Base-by-base conservation (phyloP, 2,888 invertebrate genomes). In the Melanotus villosus region DNA sequence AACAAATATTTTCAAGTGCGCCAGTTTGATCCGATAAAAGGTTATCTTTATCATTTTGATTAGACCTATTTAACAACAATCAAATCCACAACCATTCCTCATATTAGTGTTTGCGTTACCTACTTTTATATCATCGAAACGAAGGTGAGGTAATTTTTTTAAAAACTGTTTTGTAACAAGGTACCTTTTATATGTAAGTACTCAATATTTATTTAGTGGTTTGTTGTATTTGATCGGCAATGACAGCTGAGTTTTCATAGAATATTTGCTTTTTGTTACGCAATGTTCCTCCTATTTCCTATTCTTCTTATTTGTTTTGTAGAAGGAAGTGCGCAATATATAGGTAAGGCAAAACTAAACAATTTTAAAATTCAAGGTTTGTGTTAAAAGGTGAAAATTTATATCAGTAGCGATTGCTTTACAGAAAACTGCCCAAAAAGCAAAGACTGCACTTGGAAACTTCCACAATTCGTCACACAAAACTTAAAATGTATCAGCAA, bases 401-500 rank as follows among this genome's bases (percentile, higher is more conserved):
- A n/a, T n/a, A n/a, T n/a, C n/a, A n/a, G n/a, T n/a, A n/a, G n/a
- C n/a, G n/a, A n/a, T n/a, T n/a, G n/a, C n/a, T n/a, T n/a, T n/a
- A n/a, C n/a, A n/a, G n/a, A n/a, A n/a, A n/a, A n/a, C n/a, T 59
- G 59, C 23, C 59, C 59, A 23, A 41, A 16, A 16, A 23, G n/a
- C 9, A 19, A 5, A 21, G 1, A 19, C 7, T 59, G 59, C 19
- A 36, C 18, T n/a, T 10, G 18, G 10, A 54, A 26, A 5, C 32
- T 43, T 43, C 56, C 32, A 9, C 30, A 16, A 7, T 9, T 21
- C 9, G 21, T 9, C 12, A 64, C 43, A 4, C 1, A 26, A 41
- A 23, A 32, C 16, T 21, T 59, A 5, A 34, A 60, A 30, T 70
- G 70, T 41, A 18, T 4, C 7, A 26, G 7, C 3, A 59, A 70